Percentiles rank a stretch among this genome's conserved stretches.
Conservation (phyloP, 2,888 invertebrate genomes). For the Phania funesta region DNA sequence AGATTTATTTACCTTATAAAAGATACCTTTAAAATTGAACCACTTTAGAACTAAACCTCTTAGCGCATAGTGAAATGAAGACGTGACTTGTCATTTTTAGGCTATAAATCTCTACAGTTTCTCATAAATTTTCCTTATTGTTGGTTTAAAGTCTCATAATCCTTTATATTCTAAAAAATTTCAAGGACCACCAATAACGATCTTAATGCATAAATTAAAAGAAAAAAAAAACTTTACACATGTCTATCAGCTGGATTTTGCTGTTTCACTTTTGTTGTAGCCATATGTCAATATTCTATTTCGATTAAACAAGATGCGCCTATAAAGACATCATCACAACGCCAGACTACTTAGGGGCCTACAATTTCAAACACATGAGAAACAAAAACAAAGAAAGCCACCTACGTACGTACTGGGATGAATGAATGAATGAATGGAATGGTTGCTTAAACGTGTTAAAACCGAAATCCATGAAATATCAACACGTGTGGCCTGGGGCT, state of each 20-base stretch:
- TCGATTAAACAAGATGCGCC: slow-evolving; percentile 34
- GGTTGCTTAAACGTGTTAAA: slow-evolving; percentile 56
- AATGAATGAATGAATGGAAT: not conserved
- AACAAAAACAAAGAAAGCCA: slow-evolving; percentile 41
- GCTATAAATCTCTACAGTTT: not conserved
- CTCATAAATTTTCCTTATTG: not conserved
- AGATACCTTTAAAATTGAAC: no score
- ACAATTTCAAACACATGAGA: slow-evolving; percentile 23
- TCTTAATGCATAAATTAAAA: not conserved
- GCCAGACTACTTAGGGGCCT: slow-evolving; percentile 47
- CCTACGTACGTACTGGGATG: slow-evolving; percentile 42
- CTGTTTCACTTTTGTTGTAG: slow-evolving; percentile 9
- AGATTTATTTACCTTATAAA: no score
- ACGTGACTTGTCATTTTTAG: no score
- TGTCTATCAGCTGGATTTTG: slow-evolving; percentile 47
- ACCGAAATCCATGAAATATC: slow-evolving; percentile 61
- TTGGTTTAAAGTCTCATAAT: not conserved
- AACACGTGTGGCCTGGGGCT: slow-evolving; percentile 73
- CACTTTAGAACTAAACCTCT: no score
- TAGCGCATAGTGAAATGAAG: no score
- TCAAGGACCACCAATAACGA: slow-evolving; percentile 51
- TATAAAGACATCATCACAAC: slow-evolving; percentile 60
- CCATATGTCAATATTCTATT: slow-evolving; percentile 45
- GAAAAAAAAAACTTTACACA: not conserved
- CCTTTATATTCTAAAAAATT: not conserved